Percentiles rank a stretch among this genome's conserved stretches.
These are phyloP conservation scores for Macrobrachium nipponense DNA, from an alignment of 1,140 invertebrate species.

Conservation along the genomic window DNA sequence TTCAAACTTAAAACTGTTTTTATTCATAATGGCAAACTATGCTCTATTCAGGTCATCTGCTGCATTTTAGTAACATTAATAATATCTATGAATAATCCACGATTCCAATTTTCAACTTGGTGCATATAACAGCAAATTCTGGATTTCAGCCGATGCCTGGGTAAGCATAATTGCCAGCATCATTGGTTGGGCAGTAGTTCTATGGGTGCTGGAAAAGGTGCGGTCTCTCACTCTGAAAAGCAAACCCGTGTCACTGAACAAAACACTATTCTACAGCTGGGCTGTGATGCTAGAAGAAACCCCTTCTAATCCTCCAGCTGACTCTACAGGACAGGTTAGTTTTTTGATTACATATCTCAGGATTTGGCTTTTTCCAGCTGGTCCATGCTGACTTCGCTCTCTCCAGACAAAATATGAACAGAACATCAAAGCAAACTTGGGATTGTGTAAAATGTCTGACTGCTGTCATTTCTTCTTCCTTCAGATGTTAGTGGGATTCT, in stretches of 20 bases:
- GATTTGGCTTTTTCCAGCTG: no score
- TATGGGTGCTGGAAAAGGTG: conserved; percentile 7
- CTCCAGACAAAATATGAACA: no score
- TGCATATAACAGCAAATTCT: no score
- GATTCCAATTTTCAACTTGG: no score
- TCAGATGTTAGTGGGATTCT: neutral
- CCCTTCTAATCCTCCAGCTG: conserved; percentile 2
- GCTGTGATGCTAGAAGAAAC: neutral
- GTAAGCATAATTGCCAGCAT: neutral
- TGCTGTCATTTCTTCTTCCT: neutral
- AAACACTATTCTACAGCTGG: neutral
- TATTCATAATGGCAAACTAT: no score
- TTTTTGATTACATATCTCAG: neutral
- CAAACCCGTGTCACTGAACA: neutral
- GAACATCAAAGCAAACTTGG: no score
- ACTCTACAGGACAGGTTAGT: neutral
- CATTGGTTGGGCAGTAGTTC: neutral
- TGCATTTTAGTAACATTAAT: no score
- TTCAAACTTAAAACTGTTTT: no score
- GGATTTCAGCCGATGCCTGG: conserved; percentile 1
- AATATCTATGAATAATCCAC: no score
- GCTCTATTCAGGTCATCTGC: no score
- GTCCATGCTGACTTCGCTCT: no score
- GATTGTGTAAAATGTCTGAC: no score
- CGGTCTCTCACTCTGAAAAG: neutral